Evolutionary conservation across 2,797 vertebrate species (phyloP), one percentile per base, ranked within the genome.

Genomic region (Catharus ustulatus): DNA sequence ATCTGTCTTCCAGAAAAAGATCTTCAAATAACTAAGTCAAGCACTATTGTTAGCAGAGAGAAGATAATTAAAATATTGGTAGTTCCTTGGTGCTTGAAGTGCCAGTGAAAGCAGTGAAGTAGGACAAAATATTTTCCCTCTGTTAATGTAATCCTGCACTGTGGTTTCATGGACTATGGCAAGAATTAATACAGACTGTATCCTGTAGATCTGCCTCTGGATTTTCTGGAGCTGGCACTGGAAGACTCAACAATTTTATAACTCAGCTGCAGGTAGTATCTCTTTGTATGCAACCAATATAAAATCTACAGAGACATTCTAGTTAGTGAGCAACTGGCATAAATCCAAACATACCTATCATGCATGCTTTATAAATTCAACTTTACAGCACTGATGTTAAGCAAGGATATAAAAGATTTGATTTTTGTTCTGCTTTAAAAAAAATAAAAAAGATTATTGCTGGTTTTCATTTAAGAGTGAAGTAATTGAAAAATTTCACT

Each of bases 61-160:
- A 62, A 78, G 30, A 51, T 68, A 91, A 91, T 81, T 68, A 87
- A 87, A 91, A 91, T 86, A 90, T 84, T 84, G 51, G 51, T 86
- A 81, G 32, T 38, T 94, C 51, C 59, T 68, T 68, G 29, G 27
- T 92, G 13, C 23, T 68, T n/a, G 29, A 86, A 88, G 52, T 71
- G 38, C 18, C 77, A 73, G 4, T 62, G 91, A 81, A 93, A 84
- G 43, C 59, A 73, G 48, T 61, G 52, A 87, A 93, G 71, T 32
- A 67, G 74, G 57, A 87, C 36, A 82, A 68, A 89, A 63, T 74
- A 10, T 80, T 91, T 1, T 0, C 15, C 34, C 68, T 84, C 46
- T 66, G n/a, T 46, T 73, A 81, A 76, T 55, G 16, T 54, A 74
- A 52, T 85, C 34, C 14, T 42, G 12, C 20, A 30, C 8, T n/a